Base-by-base conservation (phyloP, 2,888 invertebrate species). In the Ephialtes manifestator region DNA sequence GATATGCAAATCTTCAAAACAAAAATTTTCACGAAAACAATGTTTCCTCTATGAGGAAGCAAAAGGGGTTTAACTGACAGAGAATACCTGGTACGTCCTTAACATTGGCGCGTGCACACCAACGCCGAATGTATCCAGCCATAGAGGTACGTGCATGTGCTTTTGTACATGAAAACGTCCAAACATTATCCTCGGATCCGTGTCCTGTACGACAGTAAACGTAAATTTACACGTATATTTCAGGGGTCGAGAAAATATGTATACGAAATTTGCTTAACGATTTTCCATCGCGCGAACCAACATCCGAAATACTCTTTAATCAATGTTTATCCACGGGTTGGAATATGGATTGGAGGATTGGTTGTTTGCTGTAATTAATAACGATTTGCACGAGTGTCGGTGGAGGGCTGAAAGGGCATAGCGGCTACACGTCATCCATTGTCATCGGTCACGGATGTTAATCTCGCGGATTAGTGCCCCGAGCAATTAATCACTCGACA, bases 241-340 rank as follows among this genome's bases (percentile, higher is more conserved):
- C 55, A 3, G 28, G 20, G 60, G 15, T 60, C 20, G 46, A 55
- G 35, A 15, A 31, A 43, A 11, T 20, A 81, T 67, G 81, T 77
- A 81, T 74, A 68, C 77, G 53, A 53, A 68, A 84, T 77, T 77
- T 81, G 39, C 58, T 68, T 51, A 80, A 78, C 68, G 78, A 81
- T 81, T 84, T 78, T 81, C 81, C 81, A 81, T 84, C 81, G 67
- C 48, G 0, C 3, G 39, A 53, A 60, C 39, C 55, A 39, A 20
- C 43, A 15, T 24, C n/a, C 13, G 48, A 65, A 71, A 60, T 68
- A 55, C 75, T 75, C 71, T 80, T 80, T 65, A 55, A 80, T 71
- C 75, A 63, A 76, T 67, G 70, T 84, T 74, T 82, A 46, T 31
- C 39, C 65, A 20, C 39, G 65, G 43, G 20, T 13, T 18, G 65